A percentile compares a stretch with the other conserved stretches of the same genome.
Conservation (phyloP, 1,140 invertebrate species). For the Cydia strobilella region DNA sequence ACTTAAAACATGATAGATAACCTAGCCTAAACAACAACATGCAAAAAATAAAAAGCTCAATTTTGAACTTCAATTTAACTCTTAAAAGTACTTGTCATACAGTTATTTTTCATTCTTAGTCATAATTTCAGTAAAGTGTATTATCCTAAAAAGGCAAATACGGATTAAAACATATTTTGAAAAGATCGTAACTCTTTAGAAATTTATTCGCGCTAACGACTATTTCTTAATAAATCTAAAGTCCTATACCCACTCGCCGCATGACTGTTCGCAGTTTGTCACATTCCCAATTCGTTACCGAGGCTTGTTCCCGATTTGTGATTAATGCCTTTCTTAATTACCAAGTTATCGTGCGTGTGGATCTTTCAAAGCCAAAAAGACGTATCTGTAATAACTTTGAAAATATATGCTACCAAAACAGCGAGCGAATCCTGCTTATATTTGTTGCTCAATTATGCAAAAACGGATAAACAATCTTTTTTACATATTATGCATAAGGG, state of each 20-base stretch:
- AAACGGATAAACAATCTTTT: too few species aligned
- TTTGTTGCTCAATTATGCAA: too few species aligned
- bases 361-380: background rate
- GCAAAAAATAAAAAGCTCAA: background rate
- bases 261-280: conserved; percentile 32
- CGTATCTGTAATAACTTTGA: background rate
- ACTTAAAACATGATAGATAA: background rate
- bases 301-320: conserved; percentile 28
- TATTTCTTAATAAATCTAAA: conserved; percentile 1
- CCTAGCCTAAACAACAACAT: background rate
- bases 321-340: conserved; percentile 38
- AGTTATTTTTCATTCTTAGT: background rate
- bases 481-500: too few species aligned
- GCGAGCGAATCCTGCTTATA: too few species aligned
- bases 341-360: conserved; percentile 28
- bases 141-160: background rate
- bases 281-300: conserved; percentile 34
- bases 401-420: background rate
- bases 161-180: background rate
- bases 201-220: conserved; percentile 30
- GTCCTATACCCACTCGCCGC: conserved; percentile 22
- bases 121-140: background rate
- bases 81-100: background rate
- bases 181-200: conserved; percentile 7
- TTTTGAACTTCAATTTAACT: background rate